Percentiles rank a stretch among this genome's conserved stretches.
These are phyloP conservation scores for Amphiura filiformis DNA, from an alignment of 35 echinoderm and acorn worm genomes.

Conservation along the genomic window DNA sequence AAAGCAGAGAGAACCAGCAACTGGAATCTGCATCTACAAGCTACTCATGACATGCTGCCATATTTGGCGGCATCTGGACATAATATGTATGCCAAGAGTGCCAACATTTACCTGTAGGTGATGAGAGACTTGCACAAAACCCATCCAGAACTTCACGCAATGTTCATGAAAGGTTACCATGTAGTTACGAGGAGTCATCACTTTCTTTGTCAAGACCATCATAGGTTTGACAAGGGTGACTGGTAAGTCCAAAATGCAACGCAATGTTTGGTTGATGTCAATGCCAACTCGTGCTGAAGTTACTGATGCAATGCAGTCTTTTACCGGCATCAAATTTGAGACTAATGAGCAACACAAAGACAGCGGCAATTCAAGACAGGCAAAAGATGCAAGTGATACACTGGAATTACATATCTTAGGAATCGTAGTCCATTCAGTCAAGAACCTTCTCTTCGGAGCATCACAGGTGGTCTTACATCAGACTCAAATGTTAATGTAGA, in stretches of 20 bases:
- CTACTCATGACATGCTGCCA: conserved; percentile 1
- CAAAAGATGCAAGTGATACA: conserved; percentile 30
- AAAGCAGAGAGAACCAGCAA: conserved; percentile 20
- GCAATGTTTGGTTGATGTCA: conserved; percentile 24
- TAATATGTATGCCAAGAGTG: conserved; percentile 44
- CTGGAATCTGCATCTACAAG: conserved; percentile 44
- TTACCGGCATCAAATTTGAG: conserved; percentile 17
- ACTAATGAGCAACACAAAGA: conserved; percentile 60
- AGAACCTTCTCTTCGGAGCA: conserved; percentile 39
- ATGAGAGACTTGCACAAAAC: conserved; percentile 28
- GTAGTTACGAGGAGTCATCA: conserved; percentile 40
- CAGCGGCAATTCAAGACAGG: conserved; percentile 17
- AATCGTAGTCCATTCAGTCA: conserved; percentile 35
- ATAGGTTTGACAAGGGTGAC: conserved; percentile 48
- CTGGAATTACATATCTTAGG: neutral
- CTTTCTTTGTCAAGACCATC: conserved; percentile 52
- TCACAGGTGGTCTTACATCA: conserved; percentile 47
- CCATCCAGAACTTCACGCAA: conserved; percentile 46
- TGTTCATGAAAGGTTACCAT: conserved; percentile 40
- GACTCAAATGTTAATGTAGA: conserved; percentile 52
- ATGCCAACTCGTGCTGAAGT: conserved; percentile 35
- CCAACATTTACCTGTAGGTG: conserved; percentile 49
- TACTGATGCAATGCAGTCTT: too few species aligned
- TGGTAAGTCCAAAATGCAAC: conserved; percentile 34
- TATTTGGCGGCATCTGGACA: neutral